phyloP scores from a whole-genome alignment of 2,888 invertebrate genomes.

The Cheilosia scutellata region DNA sequence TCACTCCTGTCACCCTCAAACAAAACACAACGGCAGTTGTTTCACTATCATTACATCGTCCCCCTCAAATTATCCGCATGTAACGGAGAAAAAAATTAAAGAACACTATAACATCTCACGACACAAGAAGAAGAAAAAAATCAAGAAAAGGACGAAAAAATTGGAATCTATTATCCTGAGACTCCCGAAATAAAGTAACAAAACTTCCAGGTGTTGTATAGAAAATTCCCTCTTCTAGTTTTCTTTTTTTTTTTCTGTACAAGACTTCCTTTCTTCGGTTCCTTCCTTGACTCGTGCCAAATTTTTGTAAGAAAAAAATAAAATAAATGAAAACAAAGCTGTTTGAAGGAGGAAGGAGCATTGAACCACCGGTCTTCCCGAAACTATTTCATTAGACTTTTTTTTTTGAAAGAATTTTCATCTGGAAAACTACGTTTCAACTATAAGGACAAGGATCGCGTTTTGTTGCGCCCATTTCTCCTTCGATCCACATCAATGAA shows the following conservation, averaged over 20 bases:
- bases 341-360: conserved; percentile 44
- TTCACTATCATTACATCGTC: conserved; percentile 56
- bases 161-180: conserved; percentile 51
- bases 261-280: conserved; percentile 11
- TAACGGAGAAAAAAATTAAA: conserved; percentile 31
- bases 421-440: conserved; percentile 16
- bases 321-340: conserved; percentile 21
- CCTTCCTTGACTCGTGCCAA: conserved; percentile 69
- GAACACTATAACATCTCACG: conserved; percentile 34
- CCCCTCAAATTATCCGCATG: conserved; percentile 60
- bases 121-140: conserved; percentile 36
- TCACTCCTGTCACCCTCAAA: conserved; percentile 57
- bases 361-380: conserved; percentile 3
- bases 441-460: conserved; percentile 29
- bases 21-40: conserved; percentile 62
- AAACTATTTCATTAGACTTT: conserved; percentile 20
- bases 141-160: conserved; percentile 28
- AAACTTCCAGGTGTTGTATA: conserved; percentile 70
- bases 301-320: conserved; percentile 23
- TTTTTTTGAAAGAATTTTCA: not conserved
- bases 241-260: not conserved
- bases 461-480: conserved; percentile 58
- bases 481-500: conserved; percentile 49
- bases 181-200: conserved; percentile 57
- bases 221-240: conserved; percentile 55